phyloP scores from a whole-genome alignment of 1,140 invertebrate species.

The Battus philenor region DNA sequence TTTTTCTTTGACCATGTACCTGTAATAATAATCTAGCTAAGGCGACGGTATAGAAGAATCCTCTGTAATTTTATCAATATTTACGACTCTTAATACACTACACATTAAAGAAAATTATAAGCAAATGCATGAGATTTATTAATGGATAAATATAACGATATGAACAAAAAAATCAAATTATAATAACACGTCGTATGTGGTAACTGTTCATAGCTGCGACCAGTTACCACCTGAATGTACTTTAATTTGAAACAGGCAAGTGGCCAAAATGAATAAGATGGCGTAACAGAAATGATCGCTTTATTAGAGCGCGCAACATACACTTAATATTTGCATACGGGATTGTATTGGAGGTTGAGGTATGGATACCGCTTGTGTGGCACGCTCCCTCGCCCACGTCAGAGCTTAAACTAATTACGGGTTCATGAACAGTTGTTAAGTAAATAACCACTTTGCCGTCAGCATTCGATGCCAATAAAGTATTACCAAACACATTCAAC shows the following conservation, averaged over 20 bases:
- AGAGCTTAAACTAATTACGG: conserved; percentile 41
- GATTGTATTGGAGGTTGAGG: conserved; percentile 33
- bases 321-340: conserved; percentile 56
- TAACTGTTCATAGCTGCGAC: conserved; percentile 3
- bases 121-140: no score
- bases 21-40: no score
- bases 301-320: conserved; percentile 33
- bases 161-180: neutral
- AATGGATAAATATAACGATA: no score
- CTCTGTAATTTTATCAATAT: no score
- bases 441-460: conserved; percentile 33
- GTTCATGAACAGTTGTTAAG: conserved; percentile 54
- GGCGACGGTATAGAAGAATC: no score
- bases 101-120: no score
- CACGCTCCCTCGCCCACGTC: conserved; percentile 36
- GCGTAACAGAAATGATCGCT: conserved; percentile 28
- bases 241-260: conserved; percentile 10
- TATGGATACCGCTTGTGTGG: conserved; percentile 39
- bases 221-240: conserved; percentile 10
- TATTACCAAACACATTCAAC: neutral
- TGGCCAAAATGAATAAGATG: conserved; percentile 8
- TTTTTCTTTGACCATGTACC: no score
- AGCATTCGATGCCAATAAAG: conserved; percentile 14
- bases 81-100: no score
- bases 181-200: conserved; percentile 4